Evolutionary conservation across 2,113 vertebrate species (phyloP).

Genomic region (Alaudala cheleensis): DNA sequence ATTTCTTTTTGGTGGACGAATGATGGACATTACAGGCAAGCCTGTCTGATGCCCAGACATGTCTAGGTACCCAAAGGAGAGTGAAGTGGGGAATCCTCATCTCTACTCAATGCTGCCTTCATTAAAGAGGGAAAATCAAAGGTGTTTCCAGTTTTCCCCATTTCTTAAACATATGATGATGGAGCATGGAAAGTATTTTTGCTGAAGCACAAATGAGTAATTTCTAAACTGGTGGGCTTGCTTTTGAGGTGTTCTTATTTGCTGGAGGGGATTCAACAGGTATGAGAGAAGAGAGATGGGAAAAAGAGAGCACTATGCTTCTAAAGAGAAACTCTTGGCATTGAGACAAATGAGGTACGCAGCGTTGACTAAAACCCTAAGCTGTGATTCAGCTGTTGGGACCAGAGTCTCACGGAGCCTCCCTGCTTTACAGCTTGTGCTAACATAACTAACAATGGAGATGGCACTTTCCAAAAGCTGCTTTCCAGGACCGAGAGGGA

Average conservation of each 20-base stretch:
- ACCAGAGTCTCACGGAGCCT: background rate
- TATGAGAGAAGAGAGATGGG: background rate
- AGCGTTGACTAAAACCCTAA: background rate
- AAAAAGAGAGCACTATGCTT: background rate
- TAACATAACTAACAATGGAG: rapidly evolving
- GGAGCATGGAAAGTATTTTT: background rate
- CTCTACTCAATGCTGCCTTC: background rate
- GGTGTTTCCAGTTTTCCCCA: background rate
- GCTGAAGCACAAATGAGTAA: background rate
- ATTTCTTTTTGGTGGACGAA: background rate
- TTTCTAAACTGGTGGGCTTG: background rate
- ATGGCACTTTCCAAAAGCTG: background rate
- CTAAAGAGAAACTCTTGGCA: background rate
- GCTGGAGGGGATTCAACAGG: background rate
- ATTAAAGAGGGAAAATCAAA: background rate
- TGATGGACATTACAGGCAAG: background rate
- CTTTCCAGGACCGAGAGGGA: background rate
- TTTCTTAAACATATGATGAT: background rate
- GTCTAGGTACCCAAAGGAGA: background rate
- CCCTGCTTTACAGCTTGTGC: background rate
- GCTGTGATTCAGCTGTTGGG: background rate
- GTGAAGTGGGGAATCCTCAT: background rate
- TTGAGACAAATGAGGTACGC: background rate
- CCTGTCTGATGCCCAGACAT: background rate
- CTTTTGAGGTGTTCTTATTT: background rate